Evolutionary conservation across 2,797 vertebrate species (phyloP).

Genomic region (Sitta carolinensis): DNA sequence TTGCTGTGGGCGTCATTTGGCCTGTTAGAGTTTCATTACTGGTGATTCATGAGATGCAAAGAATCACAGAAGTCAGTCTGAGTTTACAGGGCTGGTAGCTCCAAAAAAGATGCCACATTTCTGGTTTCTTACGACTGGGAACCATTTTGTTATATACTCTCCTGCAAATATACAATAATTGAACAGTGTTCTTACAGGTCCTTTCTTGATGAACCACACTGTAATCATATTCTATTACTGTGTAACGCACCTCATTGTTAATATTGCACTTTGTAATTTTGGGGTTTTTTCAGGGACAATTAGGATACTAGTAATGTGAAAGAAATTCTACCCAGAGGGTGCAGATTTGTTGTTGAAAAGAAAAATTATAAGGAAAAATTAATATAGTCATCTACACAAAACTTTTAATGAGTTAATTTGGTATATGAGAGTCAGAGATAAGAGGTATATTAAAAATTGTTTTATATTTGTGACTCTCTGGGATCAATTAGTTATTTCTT

Average conservation of each 20-base stretch:
- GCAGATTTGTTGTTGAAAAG: not conserved
- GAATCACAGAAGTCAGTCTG: not conserved
- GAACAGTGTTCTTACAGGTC: not conserved
- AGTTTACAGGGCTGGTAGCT: not conserved
- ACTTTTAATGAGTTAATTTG: not conserved
- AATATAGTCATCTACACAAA: not conserved
- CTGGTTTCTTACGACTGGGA: not conserved
- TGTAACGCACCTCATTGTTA: not conserved
- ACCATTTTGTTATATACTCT: not conserved
- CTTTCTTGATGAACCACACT: not conserved
- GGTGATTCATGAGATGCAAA: conserved; percentile 46
- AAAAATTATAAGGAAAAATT: not conserved
- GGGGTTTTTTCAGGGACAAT: not conserved
- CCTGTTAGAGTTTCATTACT: conserved; percentile 22
- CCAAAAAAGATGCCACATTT: not conserved
- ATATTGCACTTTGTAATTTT: not conserved
- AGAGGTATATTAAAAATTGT: not conserved
- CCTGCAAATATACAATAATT: not conserved
- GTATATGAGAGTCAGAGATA: not conserved
- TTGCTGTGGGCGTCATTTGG: conserved; percentile 14
- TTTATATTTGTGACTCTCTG: not conserved
- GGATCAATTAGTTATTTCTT: not conserved
- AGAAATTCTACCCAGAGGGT: not conserved
- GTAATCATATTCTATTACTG: not conserved
- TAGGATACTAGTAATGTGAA: not conserved